These are phyloP conservation scores for Cryptocheilus praepositus DNA, from an alignment of 2,888 invertebrate species.

Conservation along the genomic window DNA sequence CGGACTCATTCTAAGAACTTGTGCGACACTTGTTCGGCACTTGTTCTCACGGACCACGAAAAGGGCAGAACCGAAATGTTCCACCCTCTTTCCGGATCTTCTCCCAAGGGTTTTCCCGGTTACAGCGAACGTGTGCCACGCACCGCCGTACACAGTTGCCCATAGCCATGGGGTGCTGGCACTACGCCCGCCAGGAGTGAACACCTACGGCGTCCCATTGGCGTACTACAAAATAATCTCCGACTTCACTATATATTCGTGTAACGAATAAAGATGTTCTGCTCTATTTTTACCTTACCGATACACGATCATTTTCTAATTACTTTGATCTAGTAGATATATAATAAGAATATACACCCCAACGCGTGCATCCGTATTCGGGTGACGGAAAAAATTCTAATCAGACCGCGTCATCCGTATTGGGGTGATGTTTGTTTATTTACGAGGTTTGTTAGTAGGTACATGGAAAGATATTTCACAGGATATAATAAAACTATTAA, in stretches of 20 bases:
- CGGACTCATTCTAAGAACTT: constrained; percentile 30
- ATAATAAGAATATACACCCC: too few relatives aligned
- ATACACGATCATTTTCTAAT: too few relatives aligned
- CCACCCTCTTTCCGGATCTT: constrained; percentile 54
- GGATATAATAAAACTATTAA: too few relatives aligned
- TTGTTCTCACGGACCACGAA: constrained; percentile 68
- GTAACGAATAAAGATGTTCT: background rate
- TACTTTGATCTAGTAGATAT: too few relatives aligned
- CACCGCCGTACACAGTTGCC: constrained; percentile 40
- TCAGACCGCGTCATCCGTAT: too few relatives aligned
- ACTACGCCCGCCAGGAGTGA: constrained; percentile 17
- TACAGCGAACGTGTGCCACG: constrained; percentile 47
- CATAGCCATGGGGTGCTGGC: constrained; percentile 19
- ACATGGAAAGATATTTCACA: too few relatives aligned
- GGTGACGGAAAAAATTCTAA: too few relatives aligned
- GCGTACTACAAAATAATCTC: background rate
- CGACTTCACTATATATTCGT: background rate
- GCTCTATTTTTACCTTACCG: too few relatives aligned
- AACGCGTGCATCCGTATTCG: too few relatives aligned
- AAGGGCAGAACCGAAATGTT: constrained; percentile 25
- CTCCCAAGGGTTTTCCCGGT: constrained; percentile 58
- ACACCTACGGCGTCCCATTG: constrained; percentile 7
- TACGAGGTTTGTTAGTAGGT: too few relatives aligned
- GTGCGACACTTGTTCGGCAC: constrained; percentile 69
- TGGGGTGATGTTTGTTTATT: too few relatives aligned